Conservation (phyloP, 2,888 invertebrate genomes). For the Tubulanus polymorphus region DNA sequence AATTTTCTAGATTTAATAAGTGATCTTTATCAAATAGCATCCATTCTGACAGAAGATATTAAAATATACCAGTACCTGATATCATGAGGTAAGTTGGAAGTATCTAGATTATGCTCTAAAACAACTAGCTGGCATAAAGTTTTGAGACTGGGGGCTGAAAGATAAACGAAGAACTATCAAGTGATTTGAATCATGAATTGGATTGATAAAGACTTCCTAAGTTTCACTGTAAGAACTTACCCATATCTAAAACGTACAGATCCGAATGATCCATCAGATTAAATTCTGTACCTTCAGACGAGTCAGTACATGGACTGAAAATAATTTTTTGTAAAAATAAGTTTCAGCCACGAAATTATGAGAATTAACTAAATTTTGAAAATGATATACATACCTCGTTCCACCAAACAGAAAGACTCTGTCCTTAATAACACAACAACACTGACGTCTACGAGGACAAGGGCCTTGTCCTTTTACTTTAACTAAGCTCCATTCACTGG, state of each 20-base stretch:
- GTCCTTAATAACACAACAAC: constrained; percentile 70
- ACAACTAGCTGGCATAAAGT: constrained; percentile 69
- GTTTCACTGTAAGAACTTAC: constrained; percentile 48
- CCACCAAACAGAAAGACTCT: constrained; percentile 84
- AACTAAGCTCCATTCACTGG: constrained; percentile 44
- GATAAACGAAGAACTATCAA: constrained; percentile 8
- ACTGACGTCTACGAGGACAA: constrained; percentile 61
- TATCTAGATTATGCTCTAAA: constrained; percentile 64
- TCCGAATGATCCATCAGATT: constrained; percentile 76
- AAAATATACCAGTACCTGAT: constrained; percentile 48
- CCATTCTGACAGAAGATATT: neutral
- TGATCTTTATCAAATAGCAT: no score
- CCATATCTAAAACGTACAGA: constrained; percentile 74
- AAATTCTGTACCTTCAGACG: constrained; percentile 31
- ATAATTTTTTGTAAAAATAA: neutral
- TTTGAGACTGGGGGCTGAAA: constrained; percentile 65
- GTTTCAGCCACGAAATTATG: no score
- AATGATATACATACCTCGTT: constrained; percentile 64
- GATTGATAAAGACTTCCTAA: neutral
- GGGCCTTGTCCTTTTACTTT: constrained; percentile 47
- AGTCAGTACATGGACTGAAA: constrained; percentile 16
- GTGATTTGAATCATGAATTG: neutral
- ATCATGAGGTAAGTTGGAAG: constrained; percentile 63
- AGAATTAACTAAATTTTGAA: no score
- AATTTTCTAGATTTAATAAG: no score